These are phyloP conservation scores for Epicauta chinensis DNA, from an alignment of 1,140 invertebrate species.

Conservation along the genomic window DNA sequence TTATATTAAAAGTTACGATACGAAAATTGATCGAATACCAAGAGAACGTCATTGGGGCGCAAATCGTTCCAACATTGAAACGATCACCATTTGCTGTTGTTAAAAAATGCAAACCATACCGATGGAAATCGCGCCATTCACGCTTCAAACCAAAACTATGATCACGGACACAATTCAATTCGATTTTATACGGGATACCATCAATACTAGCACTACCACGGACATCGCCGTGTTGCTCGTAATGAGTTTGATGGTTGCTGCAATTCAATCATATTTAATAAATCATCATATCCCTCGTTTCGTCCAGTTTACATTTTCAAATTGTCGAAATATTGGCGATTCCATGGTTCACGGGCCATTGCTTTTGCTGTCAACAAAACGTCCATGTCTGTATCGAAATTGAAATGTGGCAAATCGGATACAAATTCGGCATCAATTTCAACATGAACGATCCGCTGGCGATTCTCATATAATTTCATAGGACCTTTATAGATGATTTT, in stretches of 20 bases:
- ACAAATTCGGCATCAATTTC: constrained; percentile 48
- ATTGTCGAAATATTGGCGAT: constrained; percentile 55
- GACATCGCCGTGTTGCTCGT: constrained; percentile 61
- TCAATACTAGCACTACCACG: constrained; percentile 49
- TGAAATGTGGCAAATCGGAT: constrained; percentile 49
- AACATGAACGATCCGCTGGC: constrained; percentile 35
- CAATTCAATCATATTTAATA: constrained; percentile 28
- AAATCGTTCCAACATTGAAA: constrained; percentile 57
- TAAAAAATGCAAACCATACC: constrained; percentile 62
- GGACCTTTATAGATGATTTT: constrained; percentile 54
- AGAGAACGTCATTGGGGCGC: constrained; percentile 53
- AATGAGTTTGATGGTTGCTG: constrained; percentile 66
- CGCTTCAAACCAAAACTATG: constrained; percentile 50
- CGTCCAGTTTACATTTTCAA: constrained; percentile 59
- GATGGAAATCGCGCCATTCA: constrained; percentile 61
- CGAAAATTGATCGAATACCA: constrained; percentile 44
- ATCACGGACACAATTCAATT: constrained; percentile 52
- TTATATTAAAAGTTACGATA: constrained; percentile 1
- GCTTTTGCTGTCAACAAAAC: constrained; percentile 51
- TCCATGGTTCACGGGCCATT: constrained; percentile 61
- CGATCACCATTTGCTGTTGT: constrained; percentile 59
- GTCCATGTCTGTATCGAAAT: constrained; percentile 61
- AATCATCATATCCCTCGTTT: too few species aligned
- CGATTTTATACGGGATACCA: constrained; percentile 43
- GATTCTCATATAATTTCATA: constrained; percentile 49